These are phyloP conservation scores for Dryas iulia DNA, from an alignment of 1,140 invertebrate species.

Conservation along the genomic window DNA sequence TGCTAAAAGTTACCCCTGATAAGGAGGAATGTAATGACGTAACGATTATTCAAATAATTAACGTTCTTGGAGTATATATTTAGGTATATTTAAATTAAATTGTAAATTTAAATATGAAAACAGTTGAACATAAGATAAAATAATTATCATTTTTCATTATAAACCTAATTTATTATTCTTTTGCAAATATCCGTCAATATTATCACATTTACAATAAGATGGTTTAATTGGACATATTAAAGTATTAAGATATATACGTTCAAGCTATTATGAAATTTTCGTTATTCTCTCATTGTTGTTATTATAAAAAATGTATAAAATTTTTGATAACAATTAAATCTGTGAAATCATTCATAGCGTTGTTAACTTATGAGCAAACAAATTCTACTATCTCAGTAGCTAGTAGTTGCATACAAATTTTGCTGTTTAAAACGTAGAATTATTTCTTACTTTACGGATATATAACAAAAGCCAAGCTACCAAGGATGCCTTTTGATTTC, in stretches of 20 bases:
- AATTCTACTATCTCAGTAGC: slow-evolving; percentile 30
- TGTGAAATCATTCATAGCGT: slow-evolving; percentile 16
- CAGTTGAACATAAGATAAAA: background rate
- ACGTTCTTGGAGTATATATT: too few relatives aligned
- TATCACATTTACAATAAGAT: too few relatives aligned
- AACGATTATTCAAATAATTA: too few relatives aligned
- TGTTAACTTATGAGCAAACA: slow-evolving; percentile 19
- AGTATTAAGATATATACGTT: background rate
- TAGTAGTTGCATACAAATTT: slow-evolving; percentile 16
- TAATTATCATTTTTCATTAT: background rate
- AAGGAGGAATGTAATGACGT: too few relatives aligned
- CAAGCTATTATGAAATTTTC: slow-evolving; percentile 22
- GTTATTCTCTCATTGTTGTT: background rate
- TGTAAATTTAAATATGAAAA: background rate
- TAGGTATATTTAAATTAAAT: background rate
- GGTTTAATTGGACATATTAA: background rate
- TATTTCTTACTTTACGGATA: background rate
- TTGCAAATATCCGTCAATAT: too few relatives aligned
- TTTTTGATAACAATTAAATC: slow-evolving; percentile 15
- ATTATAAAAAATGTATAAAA: slow-evolving; percentile 11
- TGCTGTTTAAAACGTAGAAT: background rate
- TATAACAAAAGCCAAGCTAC: slow-evolving; percentile 24
- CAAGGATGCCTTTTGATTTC: slow-evolving; percentile 28
- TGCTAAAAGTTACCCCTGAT: too few relatives aligned
- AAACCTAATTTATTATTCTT: too few relatives aligned